Percentiles rank a stretch among this genome's conserved stretches.
These are phyloP conservation scores for Rhaphigaster nebulosa DNA, from an alignment of 2,888 invertebrate species.

Conservation along the genomic window DNA sequence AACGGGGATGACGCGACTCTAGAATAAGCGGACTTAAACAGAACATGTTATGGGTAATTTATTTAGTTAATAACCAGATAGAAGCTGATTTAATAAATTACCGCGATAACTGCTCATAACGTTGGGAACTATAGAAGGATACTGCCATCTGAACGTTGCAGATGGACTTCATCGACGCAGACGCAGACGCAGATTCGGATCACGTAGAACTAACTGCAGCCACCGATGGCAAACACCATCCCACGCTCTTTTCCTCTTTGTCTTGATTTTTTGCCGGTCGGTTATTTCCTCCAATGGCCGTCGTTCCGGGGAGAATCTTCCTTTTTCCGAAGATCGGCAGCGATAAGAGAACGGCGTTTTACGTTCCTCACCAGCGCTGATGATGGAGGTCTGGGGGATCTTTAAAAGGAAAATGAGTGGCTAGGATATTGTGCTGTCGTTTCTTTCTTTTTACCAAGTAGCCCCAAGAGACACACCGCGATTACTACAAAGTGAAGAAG, in stretches of 20 bases:
- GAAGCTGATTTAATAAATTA: too few species aligned
- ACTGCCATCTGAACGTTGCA: background rate
- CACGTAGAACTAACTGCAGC: background rate
- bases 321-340: background rate
- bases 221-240: background rate
- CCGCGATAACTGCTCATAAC: too few species aligned
- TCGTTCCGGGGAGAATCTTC: constrained; percentile 1
- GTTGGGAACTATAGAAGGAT: background rate
- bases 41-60: background rate
- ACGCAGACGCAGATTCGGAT: background rate
- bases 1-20: background rate
- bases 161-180: background rate
- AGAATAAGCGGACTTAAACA: too few species aligned
- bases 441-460: background rate
- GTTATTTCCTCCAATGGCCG: constrained; percentile 16
- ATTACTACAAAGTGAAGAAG: background rate
- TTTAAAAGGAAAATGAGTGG: constrained; percentile 45
- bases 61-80: background rate
- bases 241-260: constrained; percentile 25
- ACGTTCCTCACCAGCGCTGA: background rate
- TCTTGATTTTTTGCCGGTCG: background rate
- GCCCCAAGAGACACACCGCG: background rate
- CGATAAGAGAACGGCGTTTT: constrained; percentile 31
- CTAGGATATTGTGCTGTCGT: background rate
- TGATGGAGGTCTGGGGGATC: background rate